Evolutionary conservation across 1,140 invertebrate species (phyloP), one percentile per base, ranked within the genome.

Genomic region (Meloidogyne floridensis): DNA sequence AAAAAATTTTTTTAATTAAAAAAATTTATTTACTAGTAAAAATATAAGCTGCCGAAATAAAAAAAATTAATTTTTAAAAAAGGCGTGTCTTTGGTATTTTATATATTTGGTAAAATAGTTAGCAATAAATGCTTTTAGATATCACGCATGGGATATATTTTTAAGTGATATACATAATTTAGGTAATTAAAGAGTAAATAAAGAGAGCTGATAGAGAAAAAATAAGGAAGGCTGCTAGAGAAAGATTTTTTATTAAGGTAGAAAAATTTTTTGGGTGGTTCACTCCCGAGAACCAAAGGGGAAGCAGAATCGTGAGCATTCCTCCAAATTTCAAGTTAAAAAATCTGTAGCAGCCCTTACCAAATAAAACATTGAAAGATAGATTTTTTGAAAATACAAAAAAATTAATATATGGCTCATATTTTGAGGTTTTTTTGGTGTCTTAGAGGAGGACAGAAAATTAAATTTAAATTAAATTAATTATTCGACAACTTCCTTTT

Each of bases 341-440:
- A 59, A 15, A 15, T 15, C 13, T 15, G 3, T 15, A 59, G 56
- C 56, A 59, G 56, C 56, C 15, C 56, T 59, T 5, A 32, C 56
- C 56, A 59, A 59, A 59, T 15, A 59, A n/a, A 32, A 32, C 32
- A 59, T n/a, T 13, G n/a, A 65, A 65, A n/a, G 7, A 65, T 7
- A n/a, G 59, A n/a, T 7, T n/a, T n/a, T 15, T 15, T n/a, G n/a
- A 65, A 65, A n/a, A n/a, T n/a, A 65, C 6, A 6, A n/a, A 65
- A 10, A 11, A 65, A 6, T n/a, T n/a, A 5, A 5, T 65, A n/a
- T 65, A 65, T 65, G 59, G 59, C 59, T 65, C 0, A 15, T 56
- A 59, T 6, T n/a, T 6, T n/a, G 80, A 80, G 15, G 42, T 79
- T 65, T 47, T n/a, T 18, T 43, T 51, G 69, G 77, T 80, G 32